Evolutionary conservation across 2,797 vertebrate genomes (phyloP).

Genomic region (Oreochromis grahami): DNA sequence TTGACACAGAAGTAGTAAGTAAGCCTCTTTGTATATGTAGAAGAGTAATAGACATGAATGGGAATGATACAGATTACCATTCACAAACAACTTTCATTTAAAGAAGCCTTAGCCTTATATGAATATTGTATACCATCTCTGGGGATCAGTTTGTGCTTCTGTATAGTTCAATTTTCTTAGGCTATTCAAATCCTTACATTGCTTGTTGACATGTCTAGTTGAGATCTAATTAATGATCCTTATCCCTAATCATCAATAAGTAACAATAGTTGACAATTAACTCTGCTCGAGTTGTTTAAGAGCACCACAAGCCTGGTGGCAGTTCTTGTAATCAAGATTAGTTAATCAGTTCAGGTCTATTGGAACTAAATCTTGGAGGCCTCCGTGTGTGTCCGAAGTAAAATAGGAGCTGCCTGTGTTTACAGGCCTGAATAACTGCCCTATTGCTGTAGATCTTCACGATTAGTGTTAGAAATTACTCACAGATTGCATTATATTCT

Average conservation of each 20-base stretch:
- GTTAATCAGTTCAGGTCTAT: constrained; percentile 64
- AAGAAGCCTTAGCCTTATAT: neutral
- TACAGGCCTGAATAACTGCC: constrained; percentile 46
- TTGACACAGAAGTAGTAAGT: neutral
- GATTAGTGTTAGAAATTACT: constrained; percentile 77
- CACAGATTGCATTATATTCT: constrained; percentile 67
- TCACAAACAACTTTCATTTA: neutral
- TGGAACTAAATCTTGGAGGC: constrained; percentile 49
- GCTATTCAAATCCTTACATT: neutral
- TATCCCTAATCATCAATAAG: constrained; percentile 57
- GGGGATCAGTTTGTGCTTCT: neutral
- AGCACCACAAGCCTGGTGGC: constrained; percentile 42
- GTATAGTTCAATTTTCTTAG: neutral
- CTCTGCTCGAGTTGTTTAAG: constrained; percentile 44
- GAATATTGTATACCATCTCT: neutral
- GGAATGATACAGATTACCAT: neutral
- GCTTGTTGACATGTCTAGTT: constrained; percentile 33
- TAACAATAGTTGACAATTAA: constrained; percentile 54
- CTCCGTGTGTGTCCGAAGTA: constrained; percentile 7
- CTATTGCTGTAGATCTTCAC: constrained; percentile 38
- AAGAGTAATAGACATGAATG: neutral
- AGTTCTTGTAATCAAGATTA: constrained; percentile 61
- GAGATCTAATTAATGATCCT: constrained; percentile 51
- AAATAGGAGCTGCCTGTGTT: constrained; percentile 40
- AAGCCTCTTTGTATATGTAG: neutral